Evolutionary conservation across 2,797 vertebrate genomes (phyloP).

Genomic region (Paguma larvata): DNA sequence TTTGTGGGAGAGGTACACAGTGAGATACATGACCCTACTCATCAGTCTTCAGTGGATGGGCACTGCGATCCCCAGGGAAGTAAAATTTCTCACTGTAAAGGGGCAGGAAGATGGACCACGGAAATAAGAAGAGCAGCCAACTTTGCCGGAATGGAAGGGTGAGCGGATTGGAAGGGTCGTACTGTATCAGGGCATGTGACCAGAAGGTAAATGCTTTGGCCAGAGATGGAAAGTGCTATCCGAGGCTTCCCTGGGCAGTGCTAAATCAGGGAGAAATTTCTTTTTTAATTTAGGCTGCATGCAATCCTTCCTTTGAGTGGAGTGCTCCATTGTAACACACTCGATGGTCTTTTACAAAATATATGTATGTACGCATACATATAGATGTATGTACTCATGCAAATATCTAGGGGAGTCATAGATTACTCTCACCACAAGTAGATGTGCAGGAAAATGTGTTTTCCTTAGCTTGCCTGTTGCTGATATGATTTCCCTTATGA

Average conservation of each 20-base stretch:
- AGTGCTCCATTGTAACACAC: neutral
- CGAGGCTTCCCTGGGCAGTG: neutral
- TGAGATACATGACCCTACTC: neutral
- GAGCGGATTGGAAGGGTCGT: neutral
- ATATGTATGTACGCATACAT: neutral
- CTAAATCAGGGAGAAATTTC: conserved; percentile 4
- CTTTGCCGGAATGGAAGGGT: neutral
- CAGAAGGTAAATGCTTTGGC: neutral
- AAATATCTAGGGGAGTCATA: neutral
- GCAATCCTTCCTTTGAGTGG: neutral
- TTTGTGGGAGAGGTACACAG: neutral
- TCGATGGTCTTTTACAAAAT: neutral
- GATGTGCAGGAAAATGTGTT: neutral
- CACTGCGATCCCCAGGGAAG: neutral
- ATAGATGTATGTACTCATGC: neutral
- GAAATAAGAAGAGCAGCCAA: neutral
- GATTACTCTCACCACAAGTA: neutral
- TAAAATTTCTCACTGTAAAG: neutral
- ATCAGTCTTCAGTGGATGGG: neutral
- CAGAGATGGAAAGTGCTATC: neutral
- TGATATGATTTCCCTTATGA: conserved; percentile 21
- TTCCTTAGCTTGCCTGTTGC: neutral
- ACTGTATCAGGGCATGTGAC: neutral
- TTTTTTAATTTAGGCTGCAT: neutral
- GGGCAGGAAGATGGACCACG: too few species aligned